Evolutionary conservation across 2,888 invertebrate species (phyloP).

Genomic region (Drosophila borborema): DNA sequence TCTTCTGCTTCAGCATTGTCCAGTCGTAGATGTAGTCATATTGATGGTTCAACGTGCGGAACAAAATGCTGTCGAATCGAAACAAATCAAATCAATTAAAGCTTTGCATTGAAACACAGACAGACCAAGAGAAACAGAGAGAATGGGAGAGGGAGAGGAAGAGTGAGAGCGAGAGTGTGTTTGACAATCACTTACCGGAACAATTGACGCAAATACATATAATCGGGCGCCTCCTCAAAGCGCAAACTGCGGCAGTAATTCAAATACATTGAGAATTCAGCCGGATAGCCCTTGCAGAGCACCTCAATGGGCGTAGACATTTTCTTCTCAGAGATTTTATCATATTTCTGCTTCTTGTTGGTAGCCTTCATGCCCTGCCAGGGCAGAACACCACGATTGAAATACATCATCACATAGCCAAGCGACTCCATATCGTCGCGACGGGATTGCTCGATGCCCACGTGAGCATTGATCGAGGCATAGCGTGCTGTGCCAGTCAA

Average conservation of each 20-base stretch:
- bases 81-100: conserved; percentile 2
- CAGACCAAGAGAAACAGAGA: not conserved
- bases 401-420: conserved; percentile 99
- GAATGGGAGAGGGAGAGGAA: no score
- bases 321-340: conserved; percentile 99
- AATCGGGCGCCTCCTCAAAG: conserved; percentile 99
- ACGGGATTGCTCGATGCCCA: conserved; percentile 99
- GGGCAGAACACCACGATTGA: conserved; percentile 96
- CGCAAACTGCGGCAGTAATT: conserved; percentile 99
- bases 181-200: conserved; percentile 81
- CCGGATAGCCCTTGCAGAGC: conserved; percentile 99
- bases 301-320: conserved; percentile 99
- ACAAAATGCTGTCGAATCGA: conserved; percentile 92
- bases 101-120: not conserved
- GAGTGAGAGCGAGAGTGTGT: not conserved
- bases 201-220: conserved; percentile 99
- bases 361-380: conserved; percentile 99
- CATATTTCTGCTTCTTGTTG: conserved; percentile 99
- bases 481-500: conserved; percentile 98
- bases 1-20: conserved; percentile 99
- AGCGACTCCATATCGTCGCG: conserved; percentile 99
- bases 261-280: conserved; percentile 99
- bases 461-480: conserved; percentile 99
- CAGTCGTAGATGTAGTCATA: conserved; percentile 99
- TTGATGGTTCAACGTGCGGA: conserved; percentile 99